A percentile compares a stretch with the other conserved stretches of the same genome.
Evolutionary conservation across 2,113 vertebrate species (phyloP).

Genomic region (Martes martes): DNA sequence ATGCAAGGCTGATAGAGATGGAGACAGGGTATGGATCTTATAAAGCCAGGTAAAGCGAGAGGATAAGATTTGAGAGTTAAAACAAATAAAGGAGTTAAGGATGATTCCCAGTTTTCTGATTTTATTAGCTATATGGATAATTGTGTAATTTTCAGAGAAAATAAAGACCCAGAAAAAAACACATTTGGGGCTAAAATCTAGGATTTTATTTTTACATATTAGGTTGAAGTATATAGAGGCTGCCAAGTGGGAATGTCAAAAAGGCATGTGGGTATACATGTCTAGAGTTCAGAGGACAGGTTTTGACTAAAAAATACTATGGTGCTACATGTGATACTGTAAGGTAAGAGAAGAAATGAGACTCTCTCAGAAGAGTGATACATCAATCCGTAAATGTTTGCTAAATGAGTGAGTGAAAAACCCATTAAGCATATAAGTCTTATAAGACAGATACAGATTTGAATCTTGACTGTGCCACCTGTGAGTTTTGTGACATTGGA

Average conservation of each 20-base stretch:
- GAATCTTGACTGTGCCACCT: neutral
- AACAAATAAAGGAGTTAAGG: neutral
- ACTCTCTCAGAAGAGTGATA: neutral
- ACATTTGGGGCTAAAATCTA: neutral
- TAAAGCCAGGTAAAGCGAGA: neutral
- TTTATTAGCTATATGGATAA: neutral
- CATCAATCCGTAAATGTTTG: neutral
- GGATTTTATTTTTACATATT: neutral
- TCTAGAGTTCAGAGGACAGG: neutral
- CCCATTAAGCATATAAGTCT: neutral
- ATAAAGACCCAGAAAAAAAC: neutral
- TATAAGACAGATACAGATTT: neutral
- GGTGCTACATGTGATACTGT: neutral
- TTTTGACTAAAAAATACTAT: neutral
- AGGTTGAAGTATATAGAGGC: neutral
- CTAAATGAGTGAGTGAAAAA: neutral
- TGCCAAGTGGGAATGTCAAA: neutral
- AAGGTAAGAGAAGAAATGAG: neutral
- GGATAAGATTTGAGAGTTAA: neutral
- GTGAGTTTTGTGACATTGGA: neutral
- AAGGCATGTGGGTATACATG: neutral
- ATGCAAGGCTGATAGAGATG: neutral
- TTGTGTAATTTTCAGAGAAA: neutral
- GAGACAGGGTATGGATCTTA: neutral
- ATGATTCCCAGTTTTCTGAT: neutral